Percentiles rank a stretch among this genome's conserved stretches.
Conservation (phyloP, 2,888 invertebrate species). For the Hypomecis atomaria region DNA sequence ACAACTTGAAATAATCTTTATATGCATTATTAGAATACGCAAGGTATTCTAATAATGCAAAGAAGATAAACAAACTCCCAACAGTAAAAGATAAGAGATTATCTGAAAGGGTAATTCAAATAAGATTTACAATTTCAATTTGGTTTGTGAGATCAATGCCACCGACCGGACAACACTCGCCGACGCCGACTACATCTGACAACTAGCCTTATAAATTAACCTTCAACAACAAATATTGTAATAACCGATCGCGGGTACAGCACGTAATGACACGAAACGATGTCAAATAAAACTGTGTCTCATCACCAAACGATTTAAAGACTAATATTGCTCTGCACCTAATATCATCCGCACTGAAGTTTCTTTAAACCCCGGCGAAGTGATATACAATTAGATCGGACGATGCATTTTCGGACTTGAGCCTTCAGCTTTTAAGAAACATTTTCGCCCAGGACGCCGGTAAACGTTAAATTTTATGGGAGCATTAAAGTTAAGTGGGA, state of each 20-base stretch:
- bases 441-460: conserved; percentile 49
- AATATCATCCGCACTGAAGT: conserved; percentile 60
- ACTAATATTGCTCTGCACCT: conserved; percentile 56
- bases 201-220: conserved; percentile 77
- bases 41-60: conserved; percentile 31
- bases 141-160: conserved; percentile 62
- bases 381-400: conserved; percentile 60
- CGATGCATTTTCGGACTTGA: conserved; percentile 56
- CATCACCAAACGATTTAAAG: conserved; percentile 55
- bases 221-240: conserved; percentile 81
- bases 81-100: conserved; percentile 40
- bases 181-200: conserved; percentile 60
- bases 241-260: conserved; percentile 62
- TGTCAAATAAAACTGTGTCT: conserved; percentile 61
- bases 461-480: conserved; percentile 77
- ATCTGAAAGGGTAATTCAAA: conserved; percentile 51
- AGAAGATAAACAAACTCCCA: conserved; percentile 43
- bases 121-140: conserved; percentile 62
- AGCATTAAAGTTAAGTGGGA: conserved; percentile 83
- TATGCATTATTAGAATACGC: no score
- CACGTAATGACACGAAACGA: conserved; percentile 48
- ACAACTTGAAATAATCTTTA: no score
- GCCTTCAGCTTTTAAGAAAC: conserved; percentile 50
- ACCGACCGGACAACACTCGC: conserved; percentile 57
- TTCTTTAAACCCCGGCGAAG: conserved; percentile 67